A percentile compares a stretch with the other conserved stretches of the same genome.
Evolutionary conservation across 2,113 vertebrate species (phyloP).

Genomic region (Oncorhynchus gorbuscha): DNA sequence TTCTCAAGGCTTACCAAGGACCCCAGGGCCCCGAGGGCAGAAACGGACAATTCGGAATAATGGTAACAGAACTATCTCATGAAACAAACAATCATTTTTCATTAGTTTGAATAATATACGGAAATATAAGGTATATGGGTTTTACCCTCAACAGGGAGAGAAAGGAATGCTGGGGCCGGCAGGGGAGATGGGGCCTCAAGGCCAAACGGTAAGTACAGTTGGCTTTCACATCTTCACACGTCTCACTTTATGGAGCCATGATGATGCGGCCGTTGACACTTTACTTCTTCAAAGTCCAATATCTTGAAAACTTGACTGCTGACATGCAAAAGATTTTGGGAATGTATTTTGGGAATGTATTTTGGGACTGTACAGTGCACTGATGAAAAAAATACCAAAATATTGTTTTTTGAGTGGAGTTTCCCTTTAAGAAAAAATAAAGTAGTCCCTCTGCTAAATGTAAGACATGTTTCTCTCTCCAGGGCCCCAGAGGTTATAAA

Average conservation of each 20-base stretch:
- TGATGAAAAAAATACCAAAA: no score
- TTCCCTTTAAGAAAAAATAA: no score
- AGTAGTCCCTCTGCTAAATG: constrained; percentile 36
- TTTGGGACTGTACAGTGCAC: no score
- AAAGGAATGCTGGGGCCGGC: constrained; percentile 68
- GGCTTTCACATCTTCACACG: constrained; percentile 25
- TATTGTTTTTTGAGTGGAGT: no score
- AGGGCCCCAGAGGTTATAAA: constrained; percentile 74
- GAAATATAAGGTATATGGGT: constrained; percentile 7
- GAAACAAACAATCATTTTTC: background rate
- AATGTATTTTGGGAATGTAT: no score
- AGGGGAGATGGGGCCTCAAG: constrained; percentile 77
- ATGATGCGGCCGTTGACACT: no score
- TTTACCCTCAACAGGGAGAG: constrained; percentile 71
- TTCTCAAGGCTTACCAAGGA: constrained; percentile 79
- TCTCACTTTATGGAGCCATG: no score
- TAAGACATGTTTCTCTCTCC: constrained; percentile 57
- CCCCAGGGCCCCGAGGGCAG: constrained; percentile 70
- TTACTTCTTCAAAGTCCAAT: no score
- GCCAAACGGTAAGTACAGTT: constrained; percentile 75
- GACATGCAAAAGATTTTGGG: no score
- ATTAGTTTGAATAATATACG: background rate
- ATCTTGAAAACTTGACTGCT: no score
- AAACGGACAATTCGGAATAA: constrained; percentile 61
- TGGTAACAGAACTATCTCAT: constrained; percentile 55